Percentiles rank a stretch among this genome's conserved stretches.
Evolutionary conservation across 2,113 vertebrate species (phyloP).

Genomic region (Candoia aspera): DNA sequence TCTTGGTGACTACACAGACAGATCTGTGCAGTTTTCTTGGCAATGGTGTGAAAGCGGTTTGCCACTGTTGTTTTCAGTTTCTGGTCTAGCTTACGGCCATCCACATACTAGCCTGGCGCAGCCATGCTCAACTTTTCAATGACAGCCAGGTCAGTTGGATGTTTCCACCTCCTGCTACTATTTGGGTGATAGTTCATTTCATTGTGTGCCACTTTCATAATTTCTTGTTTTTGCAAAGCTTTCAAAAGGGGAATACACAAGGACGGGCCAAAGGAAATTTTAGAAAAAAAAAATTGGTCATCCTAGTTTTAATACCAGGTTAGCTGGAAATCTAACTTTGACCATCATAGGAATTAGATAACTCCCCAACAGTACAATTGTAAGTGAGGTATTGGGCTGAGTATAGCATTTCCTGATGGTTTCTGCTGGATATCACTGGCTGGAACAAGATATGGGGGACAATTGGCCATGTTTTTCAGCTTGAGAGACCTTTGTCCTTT

Average conservation of each 20-base stretch:
- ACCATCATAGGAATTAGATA: neutral
- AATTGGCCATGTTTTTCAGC: neutral
- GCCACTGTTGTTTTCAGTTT: neutral
- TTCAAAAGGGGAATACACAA: too few relatives aligned
- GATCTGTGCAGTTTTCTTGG: neutral
- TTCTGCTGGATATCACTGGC: neutral
- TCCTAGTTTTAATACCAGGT: neutral
- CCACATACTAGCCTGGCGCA: neutral
- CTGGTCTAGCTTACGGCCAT: neutral
- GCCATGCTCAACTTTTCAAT: neutral
- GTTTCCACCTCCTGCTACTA: too few relatives aligned
- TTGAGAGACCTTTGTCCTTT: neutral
- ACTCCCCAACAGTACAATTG: neutral
- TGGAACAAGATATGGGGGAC: neutral
- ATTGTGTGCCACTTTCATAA: too few relatives aligned
- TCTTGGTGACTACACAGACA: neutral
- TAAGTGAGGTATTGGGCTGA: neutral
- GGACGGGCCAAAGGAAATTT: neutral
- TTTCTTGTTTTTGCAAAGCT: too few relatives aligned
- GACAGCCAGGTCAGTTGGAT: too few relatives aligned
- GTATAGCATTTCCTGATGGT: neutral
- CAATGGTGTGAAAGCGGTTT: neutral
- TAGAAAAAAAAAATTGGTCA: neutral
- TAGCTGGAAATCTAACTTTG: neutral
- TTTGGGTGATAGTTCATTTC: too few relatives aligned